Evolutionary conservation across 1,140 invertebrate species (phyloP).

Genomic region (Drosophila eugracilis): DNA sequence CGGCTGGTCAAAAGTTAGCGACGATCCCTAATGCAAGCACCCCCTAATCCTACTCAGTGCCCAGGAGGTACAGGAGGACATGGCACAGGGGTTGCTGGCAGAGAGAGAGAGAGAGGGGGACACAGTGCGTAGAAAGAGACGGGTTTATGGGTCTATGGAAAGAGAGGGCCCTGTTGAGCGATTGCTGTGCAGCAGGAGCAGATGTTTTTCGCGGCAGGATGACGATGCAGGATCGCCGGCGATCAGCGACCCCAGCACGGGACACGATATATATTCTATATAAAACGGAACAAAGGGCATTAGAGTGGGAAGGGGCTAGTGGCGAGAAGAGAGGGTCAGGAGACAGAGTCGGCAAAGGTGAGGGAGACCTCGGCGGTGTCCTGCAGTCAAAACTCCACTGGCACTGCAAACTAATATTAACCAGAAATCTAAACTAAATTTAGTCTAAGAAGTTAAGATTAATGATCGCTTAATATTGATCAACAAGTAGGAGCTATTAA

Average conservation of each 20-base stretch:
- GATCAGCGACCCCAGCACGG: constrained; percentile 57
- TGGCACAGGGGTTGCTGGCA: constrained; percentile 55
- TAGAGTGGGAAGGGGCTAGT: constrained; percentile 24
- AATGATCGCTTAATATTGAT: neutral
- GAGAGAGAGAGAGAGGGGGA: constrained; percentile 46
- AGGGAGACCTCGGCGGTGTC: too few relatives aligned
- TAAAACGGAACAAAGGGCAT: constrained; percentile 54
- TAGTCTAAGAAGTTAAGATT: neutral
- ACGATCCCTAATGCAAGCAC: constrained; percentile 30
- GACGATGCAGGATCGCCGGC: constrained; percentile 36
- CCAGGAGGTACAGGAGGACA: constrained; percentile 56
- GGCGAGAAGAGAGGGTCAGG: neutral
- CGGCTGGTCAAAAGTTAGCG: constrained; percentile 15
- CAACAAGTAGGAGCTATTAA: neutral
- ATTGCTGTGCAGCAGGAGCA: constrained; percentile 77
- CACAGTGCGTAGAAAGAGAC: neutral
- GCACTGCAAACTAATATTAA: neutral
- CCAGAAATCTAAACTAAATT: neutral
- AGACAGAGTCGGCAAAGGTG: constrained; percentile 9
- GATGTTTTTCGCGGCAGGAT: constrained; percentile 78
- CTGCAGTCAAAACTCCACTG: too few relatives aligned
- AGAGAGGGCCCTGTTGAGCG: neutral
- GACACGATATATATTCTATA: constrained; percentile 42
- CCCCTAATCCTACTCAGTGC: constrained; percentile 65
- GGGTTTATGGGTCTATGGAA: neutral